Conservation (phyloP, 1,140 invertebrate species). For the Orussus abietinus region DNA sequence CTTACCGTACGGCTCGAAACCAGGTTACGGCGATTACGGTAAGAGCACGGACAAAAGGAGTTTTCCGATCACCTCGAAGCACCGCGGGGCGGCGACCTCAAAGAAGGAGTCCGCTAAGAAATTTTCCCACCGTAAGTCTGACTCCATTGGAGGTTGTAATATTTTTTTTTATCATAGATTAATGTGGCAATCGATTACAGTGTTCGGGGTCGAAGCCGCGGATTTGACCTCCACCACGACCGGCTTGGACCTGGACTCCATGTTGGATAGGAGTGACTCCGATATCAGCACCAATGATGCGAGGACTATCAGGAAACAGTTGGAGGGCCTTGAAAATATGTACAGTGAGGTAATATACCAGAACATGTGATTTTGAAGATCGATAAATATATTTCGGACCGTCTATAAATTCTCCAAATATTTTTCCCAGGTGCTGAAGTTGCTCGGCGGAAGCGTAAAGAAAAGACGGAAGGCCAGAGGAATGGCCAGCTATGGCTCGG, state of each 20-base stretch:
- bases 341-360: constrained; percentile 65
- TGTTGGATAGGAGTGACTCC: constrained; percentile 72
- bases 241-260: constrained; percentile 75
- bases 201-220: constrained; percentile 68
- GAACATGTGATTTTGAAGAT: constrained; percentile 6
- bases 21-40: constrained; percentile 52
- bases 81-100: constrained; percentile 40
- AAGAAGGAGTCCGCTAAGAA: constrained; percentile 49
- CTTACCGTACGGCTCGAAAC: constrained; percentile 59
- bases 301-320: constrained; percentile 73
- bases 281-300: constrained; percentile 75
- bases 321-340: constrained; percentile 85
- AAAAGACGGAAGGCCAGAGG: constrained; percentile 55
- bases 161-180: not conserved
- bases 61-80: constrained; percentile 37
- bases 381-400: not conserved
- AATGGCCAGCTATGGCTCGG: constrained; percentile 64
- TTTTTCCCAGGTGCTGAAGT: constrained; percentile 66
- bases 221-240: constrained; percentile 76
- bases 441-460: constrained; percentile 68
- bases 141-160: not conserved
- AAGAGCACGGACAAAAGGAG: constrained; percentile 43
- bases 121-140: constrained; percentile 45
- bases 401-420: not conserved
- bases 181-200: constrained; percentile 46